Conservation (phyloP, 1,140 invertebrate species). For the Ostrea denselamellosa region DNA sequence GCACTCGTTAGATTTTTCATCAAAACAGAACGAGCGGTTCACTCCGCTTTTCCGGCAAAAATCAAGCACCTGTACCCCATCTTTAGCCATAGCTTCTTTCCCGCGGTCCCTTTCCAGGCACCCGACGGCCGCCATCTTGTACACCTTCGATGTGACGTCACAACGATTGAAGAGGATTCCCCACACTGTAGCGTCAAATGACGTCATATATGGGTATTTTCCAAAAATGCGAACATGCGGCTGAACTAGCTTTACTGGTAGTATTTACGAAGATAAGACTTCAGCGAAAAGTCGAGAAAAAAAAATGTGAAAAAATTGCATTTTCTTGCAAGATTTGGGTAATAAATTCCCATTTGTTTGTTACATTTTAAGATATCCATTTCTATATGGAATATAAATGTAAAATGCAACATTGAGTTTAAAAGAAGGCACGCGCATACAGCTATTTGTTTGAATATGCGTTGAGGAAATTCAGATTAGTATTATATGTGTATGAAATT, state of each 20-base stretch:
- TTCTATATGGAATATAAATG: too few species aligned
- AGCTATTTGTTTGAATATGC: too few species aligned
- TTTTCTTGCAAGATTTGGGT: too few species aligned
- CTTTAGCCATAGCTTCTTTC: slow-evolving; percentile 56
- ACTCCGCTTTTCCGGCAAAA: slow-evolving; percentile 67
- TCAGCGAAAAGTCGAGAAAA: not conserved
- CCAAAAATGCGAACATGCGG: slow-evolving; percentile 49
- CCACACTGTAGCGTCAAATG: slow-evolving; percentile 54
- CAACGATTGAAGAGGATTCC: slow-evolving; percentile 62
- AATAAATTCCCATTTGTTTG: too few species aligned
- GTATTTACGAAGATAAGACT: not conserved
- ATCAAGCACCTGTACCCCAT: slow-evolving; percentile 54
- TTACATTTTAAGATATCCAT: too few species aligned
- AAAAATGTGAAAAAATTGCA: not conserved
- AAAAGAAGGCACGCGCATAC: too few species aligned
- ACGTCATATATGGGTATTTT: slow-evolving; percentile 62
- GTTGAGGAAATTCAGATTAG: too few species aligned
- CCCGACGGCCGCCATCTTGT: slow-evolving; percentile 72
- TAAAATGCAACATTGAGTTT: too few species aligned
- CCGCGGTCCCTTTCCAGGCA: slow-evolving; percentile 65
- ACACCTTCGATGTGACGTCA: slow-evolving; percentile 71
- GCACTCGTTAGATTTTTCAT: slow-evolving; percentile 58
- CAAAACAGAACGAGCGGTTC: slow-evolving; percentile 59
- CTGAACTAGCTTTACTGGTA: not conserved
- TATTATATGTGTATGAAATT: too few species aligned